phyloP scores from a whole-genome alignment of 2,113 vertebrate genomes.

The Picathartes gymnocephalus region DNA sequence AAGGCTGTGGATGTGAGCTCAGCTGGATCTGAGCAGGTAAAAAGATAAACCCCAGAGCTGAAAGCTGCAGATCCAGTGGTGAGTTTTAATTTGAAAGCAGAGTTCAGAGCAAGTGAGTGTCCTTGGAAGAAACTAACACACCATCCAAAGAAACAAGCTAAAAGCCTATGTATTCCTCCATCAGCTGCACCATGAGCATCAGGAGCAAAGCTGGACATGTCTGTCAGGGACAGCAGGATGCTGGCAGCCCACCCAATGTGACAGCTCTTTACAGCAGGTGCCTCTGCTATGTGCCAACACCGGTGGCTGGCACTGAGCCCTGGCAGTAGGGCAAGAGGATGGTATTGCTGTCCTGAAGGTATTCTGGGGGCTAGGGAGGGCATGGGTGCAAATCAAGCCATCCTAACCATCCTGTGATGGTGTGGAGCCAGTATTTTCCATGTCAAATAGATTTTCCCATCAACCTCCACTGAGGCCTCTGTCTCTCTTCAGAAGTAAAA shows the following conservation, averaged over 20 bases:
- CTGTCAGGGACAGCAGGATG: background rate
- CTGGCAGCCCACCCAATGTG: background rate
- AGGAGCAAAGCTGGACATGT: background rate
- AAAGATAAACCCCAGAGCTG: background rate
- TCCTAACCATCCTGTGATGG: background rate
- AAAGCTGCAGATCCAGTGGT: background rate
- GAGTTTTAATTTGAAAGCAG: background rate
- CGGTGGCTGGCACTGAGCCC: accelerated
- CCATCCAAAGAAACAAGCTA: background rate
- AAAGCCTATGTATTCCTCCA: background rate
- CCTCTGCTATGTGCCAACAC: background rate
- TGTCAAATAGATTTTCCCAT: background rate
- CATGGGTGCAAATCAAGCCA: background rate
- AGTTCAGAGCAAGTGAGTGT: background rate
- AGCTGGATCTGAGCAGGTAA: background rate
- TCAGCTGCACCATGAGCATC: background rate
- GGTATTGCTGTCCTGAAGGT: background rate
- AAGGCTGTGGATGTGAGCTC: background rate
- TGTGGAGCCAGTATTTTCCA: background rate
- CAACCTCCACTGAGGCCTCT: background rate
- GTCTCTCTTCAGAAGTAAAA: background rate
- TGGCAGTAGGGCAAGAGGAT: background rate
- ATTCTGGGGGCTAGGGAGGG: background rate
- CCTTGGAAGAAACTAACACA: background rate
- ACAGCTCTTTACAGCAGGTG: background rate